Conservation (phyloP, 2,113 vertebrate species). For the Balaeniceps rex region DNA sequence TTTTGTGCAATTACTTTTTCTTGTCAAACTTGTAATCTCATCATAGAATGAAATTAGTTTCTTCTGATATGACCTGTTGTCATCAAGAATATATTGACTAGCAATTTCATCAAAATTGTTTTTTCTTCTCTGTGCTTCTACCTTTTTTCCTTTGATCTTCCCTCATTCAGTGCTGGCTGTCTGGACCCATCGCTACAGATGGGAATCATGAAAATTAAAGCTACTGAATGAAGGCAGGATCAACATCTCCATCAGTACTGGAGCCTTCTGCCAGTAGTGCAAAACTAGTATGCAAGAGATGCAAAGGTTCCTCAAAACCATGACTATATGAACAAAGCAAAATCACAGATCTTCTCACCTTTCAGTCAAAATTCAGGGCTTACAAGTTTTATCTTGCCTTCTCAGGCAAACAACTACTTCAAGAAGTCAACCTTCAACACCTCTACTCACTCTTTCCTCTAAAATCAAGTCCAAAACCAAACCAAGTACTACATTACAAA, state of each 20-base stretch:
- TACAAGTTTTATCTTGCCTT: not conserved
- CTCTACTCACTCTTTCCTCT: not conserved
- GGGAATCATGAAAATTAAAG: not conserved
- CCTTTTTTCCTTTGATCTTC: not conserved
- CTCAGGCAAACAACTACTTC: not conserved
- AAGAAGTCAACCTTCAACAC: not conserved
- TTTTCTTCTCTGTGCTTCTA: not conserved
- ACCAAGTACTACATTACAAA: not conserved
- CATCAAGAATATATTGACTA: not conserved
- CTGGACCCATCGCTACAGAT: not conserved
- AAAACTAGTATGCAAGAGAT: not conserved
- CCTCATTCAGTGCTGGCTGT: not conserved
- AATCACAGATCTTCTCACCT: not conserved
- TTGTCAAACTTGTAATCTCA: not conserved
- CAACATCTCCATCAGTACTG: not conserved
- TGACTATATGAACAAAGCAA: not conserved
- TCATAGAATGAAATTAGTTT: not conserved
- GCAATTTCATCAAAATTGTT: not conserved
- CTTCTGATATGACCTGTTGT: not conserved
- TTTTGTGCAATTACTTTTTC: not conserved
- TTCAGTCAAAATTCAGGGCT: not conserved
- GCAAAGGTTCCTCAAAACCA: not conserved
- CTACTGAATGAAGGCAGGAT: not conserved
- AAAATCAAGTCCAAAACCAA: not conserved
- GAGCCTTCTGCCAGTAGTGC: not conserved